These are phyloP conservation scores for Hemithea aestivaria DNA, from an alignment of 2,888 invertebrate species.

Conservation along the genomic window DNA sequence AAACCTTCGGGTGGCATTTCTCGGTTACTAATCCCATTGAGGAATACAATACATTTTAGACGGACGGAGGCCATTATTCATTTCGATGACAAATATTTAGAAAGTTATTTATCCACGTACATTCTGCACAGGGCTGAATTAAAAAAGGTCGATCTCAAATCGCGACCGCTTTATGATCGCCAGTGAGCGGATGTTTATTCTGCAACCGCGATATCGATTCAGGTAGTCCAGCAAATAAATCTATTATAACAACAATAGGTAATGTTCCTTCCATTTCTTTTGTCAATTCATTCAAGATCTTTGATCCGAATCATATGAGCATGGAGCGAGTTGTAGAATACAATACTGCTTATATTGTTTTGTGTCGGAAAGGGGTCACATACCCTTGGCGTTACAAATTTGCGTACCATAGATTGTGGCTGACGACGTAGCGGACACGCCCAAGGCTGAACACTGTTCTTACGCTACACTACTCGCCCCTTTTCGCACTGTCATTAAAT, in stretches of 20 bases:
- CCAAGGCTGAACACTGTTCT: conserved; percentile 43
- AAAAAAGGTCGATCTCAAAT: conserved; percentile 54
- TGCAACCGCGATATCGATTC: conserved; percentile 65
- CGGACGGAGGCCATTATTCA: conserved; percentile 68
- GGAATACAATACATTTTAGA: conserved; percentile 55
- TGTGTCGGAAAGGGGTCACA: conserved; percentile 40
- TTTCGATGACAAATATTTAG: conserved; percentile 76
- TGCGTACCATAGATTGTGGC: conserved; percentile 39
- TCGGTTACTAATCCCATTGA: conserved; percentile 74
- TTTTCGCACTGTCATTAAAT: conserved; percentile 64
- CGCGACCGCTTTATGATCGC: conserved; percentile 55
- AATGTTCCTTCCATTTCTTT: conserved; percentile 40
- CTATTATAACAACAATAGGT: conserved; percentile 60
- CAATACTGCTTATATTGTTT: conserved; percentile 29
- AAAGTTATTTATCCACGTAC: conserved; percentile 73
- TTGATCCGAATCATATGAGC: conserved; percentile 40
- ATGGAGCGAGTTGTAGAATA: conserved; percentile 36
- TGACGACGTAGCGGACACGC: conserved; percentile 61
- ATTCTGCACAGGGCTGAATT: conserved; percentile 60
- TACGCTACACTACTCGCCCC: conserved; percentile 43
- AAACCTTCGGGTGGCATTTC: conserved; percentile 61
- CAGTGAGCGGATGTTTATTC: conserved; percentile 68
- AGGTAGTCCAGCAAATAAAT: conserved; percentile 71
- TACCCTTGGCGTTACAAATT: conserved; percentile 48
- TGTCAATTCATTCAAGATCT: conserved; percentile 51